Conservation (phyloP, 1,140 invertebrate genomes). For the Sycobia sp. region DNA sequence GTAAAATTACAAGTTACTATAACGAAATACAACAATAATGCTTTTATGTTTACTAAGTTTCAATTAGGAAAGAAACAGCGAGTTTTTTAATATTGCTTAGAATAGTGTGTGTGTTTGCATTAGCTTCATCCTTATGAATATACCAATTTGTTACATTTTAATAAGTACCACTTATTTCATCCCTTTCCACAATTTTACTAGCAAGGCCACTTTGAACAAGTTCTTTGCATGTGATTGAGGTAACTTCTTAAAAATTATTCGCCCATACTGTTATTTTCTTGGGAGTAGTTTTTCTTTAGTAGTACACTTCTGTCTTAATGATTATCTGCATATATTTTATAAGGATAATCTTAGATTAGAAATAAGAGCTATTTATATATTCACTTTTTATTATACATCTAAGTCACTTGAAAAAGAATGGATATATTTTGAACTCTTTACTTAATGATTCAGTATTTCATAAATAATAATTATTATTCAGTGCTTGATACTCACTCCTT, state of each 20-base stretch:
- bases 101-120: slow-evolving; percentile 35
- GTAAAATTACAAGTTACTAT: slow-evolving; percentile 10
- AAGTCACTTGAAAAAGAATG: slow-evolving; percentile 23
- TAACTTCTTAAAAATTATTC: slow-evolving; percentile 10
- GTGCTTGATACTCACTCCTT: slow-evolving; percentile 63
- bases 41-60: slow-evolving; percentile 15
- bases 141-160: slow-evolving; percentile 13
- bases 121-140: slow-evolving; percentile 25
- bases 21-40: slow-evolving; percentile 2
- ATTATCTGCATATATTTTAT: slow-evolving; percentile 4
- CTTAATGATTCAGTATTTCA: slow-evolving; percentile 38
- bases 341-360: slow-evolving; percentile 23
- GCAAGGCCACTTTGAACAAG: neutral
- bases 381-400: slow-evolving; percentile 10
- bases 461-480: slow-evolving; percentile 52
- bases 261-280: neutral
- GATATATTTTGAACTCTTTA: slow-evolving; percentile 38
- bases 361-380: slow-evolving; percentile 18
- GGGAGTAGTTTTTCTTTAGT: slow-evolving; percentile 12
- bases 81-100: slow-evolving; percentile 29
- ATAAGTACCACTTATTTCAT: slow-evolving; percentile 21
- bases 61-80: neutral
- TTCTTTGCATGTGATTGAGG: slow-evolving; percentile 22
- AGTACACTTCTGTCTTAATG: slow-evolving; percentile 6
- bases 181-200: slow-evolving; percentile 20